Conservation (phyloP, 2,113 vertebrate genomes). For the Enhydra lutris region DNA sequence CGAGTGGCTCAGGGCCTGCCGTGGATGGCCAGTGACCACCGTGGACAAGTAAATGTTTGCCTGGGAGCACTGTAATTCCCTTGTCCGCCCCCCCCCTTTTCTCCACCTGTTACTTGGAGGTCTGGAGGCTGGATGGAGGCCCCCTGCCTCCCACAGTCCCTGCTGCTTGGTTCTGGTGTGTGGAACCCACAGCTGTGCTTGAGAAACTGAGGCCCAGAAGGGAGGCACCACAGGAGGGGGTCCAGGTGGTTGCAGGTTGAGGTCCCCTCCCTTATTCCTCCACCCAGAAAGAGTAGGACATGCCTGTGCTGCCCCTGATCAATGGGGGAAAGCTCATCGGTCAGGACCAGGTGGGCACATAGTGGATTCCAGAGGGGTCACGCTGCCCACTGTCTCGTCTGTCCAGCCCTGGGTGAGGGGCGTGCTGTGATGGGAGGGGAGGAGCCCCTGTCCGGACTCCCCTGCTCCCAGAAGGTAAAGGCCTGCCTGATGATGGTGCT, state of each 20-base stretch:
- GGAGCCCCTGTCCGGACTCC: too few species aligned
- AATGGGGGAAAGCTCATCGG: neutral
- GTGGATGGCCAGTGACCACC: neutral
- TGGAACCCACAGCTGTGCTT: neutral
- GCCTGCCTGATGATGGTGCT: neutral
- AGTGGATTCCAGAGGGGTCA: neutral
- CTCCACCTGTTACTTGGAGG: neutral
- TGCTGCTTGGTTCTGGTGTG: neutral
- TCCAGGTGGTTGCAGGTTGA: neutral
- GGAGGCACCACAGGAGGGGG: neutral
- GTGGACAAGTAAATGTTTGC: neutral
- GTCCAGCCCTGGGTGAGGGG: neutral
- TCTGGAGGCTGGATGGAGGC: neutral
- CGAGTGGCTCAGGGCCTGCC: neutral
- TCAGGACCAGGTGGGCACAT: neutral
- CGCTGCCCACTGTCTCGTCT: fast-evolving
- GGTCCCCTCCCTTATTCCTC: neutral
- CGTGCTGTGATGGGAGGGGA: neutral
- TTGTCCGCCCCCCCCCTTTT: too few species aligned
- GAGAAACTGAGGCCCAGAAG: neutral
- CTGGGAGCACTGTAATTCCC: neutral
- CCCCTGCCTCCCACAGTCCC: neutral
- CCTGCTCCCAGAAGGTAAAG: neutral
- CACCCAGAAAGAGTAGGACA: neutral
- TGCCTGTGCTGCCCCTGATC: neutral